Conservation (phyloP, 1,140 invertebrate genomes). For the Cydia fagiglandana region DNA sequence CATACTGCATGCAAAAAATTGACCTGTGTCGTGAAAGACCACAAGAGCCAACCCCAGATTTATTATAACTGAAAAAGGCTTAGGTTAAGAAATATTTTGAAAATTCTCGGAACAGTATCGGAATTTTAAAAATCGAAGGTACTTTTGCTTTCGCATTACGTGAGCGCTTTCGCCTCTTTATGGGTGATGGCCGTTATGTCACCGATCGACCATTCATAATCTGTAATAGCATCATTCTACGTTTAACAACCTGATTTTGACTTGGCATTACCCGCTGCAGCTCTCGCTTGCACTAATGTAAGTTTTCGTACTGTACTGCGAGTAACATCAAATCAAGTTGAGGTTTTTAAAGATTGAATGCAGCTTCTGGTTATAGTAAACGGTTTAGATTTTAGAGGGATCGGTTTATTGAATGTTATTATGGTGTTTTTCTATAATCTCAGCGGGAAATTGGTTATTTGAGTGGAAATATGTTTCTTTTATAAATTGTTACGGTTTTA, state of each 20-base stretch:
- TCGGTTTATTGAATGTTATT: background rate
- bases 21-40: too few species aligned
- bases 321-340: background rate
- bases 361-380: too few species aligned
- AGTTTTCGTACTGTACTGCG: background rate
- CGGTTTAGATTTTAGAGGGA: background rate
- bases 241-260: background rate
- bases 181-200: background rate
- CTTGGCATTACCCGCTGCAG: background rate
- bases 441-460: background rate
- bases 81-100: background rate
- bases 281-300: background rate
- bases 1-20: too few species aligned
- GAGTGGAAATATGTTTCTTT: background rate
- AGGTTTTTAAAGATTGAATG: too few species aligned
- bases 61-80: too few species aligned
- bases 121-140: conserved; percentile 11
- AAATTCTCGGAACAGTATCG: background rate
- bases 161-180: conserved; percentile 16
- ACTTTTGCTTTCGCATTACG: conserved; percentile 1
- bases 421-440: background rate
- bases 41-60: too few species aligned
- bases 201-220: conserved; percentile 14
- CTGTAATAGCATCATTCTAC: background rate
- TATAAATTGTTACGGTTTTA: background rate